Conservation (phyloP, 2,797 vertebrate genomes). For the Chelidonichthys spinosus region DNA sequence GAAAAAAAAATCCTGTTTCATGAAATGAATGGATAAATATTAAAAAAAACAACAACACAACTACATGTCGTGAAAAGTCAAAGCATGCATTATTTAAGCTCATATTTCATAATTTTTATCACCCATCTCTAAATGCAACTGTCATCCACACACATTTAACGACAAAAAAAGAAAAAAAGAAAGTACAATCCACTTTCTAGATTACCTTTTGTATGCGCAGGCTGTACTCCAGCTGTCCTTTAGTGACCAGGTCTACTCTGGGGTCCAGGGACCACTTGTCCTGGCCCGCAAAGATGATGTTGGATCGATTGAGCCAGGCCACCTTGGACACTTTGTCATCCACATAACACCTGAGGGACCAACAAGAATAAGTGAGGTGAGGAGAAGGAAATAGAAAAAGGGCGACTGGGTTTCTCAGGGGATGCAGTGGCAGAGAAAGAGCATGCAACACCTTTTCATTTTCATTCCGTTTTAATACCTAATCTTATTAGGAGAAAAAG, state of each 20-base stretch:
- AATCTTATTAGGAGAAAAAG: conserved; percentile 9
- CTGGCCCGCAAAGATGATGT: conserved; percentile 98
- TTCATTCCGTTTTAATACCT: not conserved
- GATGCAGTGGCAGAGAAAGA: not conserved
- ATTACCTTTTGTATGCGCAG: conserved; percentile 96
- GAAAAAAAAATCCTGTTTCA: conserved; percentile 4
- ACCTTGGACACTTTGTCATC: conserved; percentile 98
- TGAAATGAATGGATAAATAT: conserved; percentile 30
- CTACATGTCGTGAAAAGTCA: conserved; percentile 2
- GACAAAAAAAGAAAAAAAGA: not conserved
- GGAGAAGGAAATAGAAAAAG: conserved; percentile 1
- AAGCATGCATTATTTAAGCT: conserved; percentile 17
- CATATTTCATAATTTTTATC: conserved; percentile 1
- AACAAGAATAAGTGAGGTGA: conserved; percentile 20
- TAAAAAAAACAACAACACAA: not conserved
- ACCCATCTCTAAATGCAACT: not conserved
- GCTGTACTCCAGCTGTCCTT: conserved; percentile 97
- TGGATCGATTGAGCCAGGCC: conserved; percentile 99
- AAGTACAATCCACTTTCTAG: not conserved
- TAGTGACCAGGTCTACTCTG: conserved; percentile 96
- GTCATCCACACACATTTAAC: not conserved
- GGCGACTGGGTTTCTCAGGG: not conserved
- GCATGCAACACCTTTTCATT: not conserved
- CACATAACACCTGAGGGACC: conserved; percentile 91
- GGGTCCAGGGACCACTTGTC: conserved; percentile 99